Percentiles rank a stretch among this genome's conserved stretches.
These are phyloP conservation scores for Rhinogobio ventralis DNA, from an alignment of 2,797 vertebrate species.

Conservation along the genomic window DNA sequence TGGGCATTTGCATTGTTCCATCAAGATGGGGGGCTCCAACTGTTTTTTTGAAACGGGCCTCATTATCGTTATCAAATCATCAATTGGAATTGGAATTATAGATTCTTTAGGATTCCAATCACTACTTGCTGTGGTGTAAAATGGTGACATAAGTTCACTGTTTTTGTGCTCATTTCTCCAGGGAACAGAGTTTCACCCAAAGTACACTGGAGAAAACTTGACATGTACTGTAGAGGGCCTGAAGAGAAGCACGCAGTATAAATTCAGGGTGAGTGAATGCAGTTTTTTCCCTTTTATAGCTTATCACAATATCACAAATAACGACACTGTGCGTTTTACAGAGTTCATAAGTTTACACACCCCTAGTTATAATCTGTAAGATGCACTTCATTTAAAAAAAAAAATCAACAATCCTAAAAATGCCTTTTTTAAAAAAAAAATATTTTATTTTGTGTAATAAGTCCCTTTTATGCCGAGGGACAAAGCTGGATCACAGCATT, in stretches of 20 bases:
- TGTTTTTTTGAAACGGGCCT: not conserved
- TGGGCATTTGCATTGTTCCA: not conserved
- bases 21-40: not conserved
- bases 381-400: not conserved
- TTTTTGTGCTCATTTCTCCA: conserved; percentile 61
- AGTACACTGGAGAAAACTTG: conserved; percentile 98
- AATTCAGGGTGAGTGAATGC: conserved; percentile 90
- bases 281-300: not conserved
- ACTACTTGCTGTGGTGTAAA: not conserved
- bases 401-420: not conserved
- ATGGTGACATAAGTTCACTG: not conserved
- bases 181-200: conserved; percentile 94
- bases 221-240: conserved; percentile 98
- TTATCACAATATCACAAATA: not conserved
- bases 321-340: not conserved
- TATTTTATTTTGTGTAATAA: too few species aligned
- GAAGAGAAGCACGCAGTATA: conserved; percentile 98
- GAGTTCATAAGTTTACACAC: not conserved
- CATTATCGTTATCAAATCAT: too few species aligned
- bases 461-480: not conserved
- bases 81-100: not conserved
- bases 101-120: not conserved
- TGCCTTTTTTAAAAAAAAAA: too few species aligned
- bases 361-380: too few species aligned
- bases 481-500: not conserved